A percentile compares a stretch with the other conserved stretches of the same genome.
Evolutionary conservation across 2,888 invertebrate genomes (phyloP).

Genomic region (Eugnorisma glareosa): DNA sequence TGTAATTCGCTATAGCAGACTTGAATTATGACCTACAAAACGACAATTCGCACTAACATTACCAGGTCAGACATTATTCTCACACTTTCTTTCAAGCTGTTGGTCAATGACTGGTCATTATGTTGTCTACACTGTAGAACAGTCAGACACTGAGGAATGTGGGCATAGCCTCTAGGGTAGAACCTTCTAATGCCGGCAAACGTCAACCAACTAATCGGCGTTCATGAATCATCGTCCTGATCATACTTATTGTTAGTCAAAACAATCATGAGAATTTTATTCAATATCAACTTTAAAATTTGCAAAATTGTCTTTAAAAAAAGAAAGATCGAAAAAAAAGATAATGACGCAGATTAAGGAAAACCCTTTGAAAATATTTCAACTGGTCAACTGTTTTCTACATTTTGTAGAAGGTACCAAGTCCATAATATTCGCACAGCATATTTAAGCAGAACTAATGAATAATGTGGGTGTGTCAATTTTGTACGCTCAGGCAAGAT

Average conservation of each 20-base stretch:
- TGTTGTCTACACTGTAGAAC: neutral
- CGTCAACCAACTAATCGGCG: neutral
- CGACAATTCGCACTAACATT: neutral
- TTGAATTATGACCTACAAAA: conserved; percentile 29
- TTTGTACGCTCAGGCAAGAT: conserved; percentile 23
- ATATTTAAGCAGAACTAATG: conserved; percentile 21
- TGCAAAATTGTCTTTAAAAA: neutral
- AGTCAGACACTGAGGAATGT: neutral
- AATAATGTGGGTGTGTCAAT: conserved; percentile 28
- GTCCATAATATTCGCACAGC: conserved; percentile 44
- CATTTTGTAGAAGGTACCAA: neutral
- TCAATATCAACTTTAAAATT: neutral
- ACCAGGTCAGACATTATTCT: conserved; percentile 1
- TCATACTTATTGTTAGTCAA: neutral
- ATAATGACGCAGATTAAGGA: conserved; percentile 17
- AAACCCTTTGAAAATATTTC: conserved; percentile 8
- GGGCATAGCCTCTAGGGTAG: conserved; percentile 4
- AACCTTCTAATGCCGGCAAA: neutral
- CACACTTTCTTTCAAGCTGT: conserved; percentile 12
- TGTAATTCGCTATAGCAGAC: conserved; percentile 45
- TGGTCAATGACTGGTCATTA: neutral
- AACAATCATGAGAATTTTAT: neutral
- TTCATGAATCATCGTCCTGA: conserved; percentile 9
- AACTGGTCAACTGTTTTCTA: neutral
- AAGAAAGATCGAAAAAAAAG: neutral